Base-by-base conservation (phyloP, 2,888 invertebrate species). In the Athalia circularis region DNA sequence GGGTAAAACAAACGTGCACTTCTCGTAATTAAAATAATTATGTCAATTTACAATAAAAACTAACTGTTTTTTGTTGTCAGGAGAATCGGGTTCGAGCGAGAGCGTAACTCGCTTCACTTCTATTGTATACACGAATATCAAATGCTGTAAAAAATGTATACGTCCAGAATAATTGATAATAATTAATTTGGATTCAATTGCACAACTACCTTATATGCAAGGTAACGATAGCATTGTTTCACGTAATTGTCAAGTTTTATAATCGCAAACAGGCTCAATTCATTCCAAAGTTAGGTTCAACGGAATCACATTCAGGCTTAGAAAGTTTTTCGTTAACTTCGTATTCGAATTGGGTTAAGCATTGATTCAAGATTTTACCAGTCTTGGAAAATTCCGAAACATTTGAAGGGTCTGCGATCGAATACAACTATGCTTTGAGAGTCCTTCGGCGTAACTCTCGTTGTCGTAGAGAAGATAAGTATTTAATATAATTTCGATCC, bases 401-500 rank as follows among this genome's bases (percentile, higher is more conserved):
- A 68, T 68, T 43, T 4, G 6, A 11, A 54, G 47, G 43, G 52
- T 54, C 15, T 43, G n/a, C 9, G 9, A 29, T 1, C 11, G 65
- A 48, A 65, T 65, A 15, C 47, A 47, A 29, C 8, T 13, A n/a
- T 13, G 15, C 29, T 6, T 6, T 43, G 29, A 11, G 15, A 54
- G 11, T 11, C 15, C 67, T 29, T 50, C 15, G 9, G 8, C 13
- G 13, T 47, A 13, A 11, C 50, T n/a, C 68, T 54, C 11, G 54
- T 54, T 43, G 54, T 68, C 68, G 54, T 29, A 29, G 54, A 11
- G n/a, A 29, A 54, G 68, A 68, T 54, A 68, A 68, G 68, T 52
- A 54, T 68, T 68, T 68, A 43, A 68, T 43, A 54, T 29, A 29
- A 54, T 54, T 68, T 52, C 6, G 15, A 43, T 6, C 52, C 29